Evolutionary conservation across 1,140 invertebrate genomes (phyloP), one percentile per base, ranked within the genome.

Genomic region (Stegodyphus mimosarum): DNA sequence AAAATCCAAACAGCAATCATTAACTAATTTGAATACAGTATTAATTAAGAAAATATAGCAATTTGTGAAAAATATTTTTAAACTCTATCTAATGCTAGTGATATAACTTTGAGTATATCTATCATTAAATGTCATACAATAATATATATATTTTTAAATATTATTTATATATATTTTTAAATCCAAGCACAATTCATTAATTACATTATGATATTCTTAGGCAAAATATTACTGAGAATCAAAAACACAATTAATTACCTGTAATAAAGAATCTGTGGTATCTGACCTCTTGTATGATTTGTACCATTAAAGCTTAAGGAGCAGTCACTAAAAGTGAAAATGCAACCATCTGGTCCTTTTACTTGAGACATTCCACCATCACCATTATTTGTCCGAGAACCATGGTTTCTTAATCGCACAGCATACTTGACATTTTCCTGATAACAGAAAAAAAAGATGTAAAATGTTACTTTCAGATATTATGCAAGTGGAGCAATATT

Each of bases 241-340:
- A 60, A 60, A 60, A 60, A 60, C 13, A 55, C 13, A 66, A 67
- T 67, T 67, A 17, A 15, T 49, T 74, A 86, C 78, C 93, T 94
- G 89, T 96, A 97, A 90, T 99, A 99, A 7, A 99, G 92, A 77
- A 99, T 94, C 88, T 96, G 94, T 0, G 98, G 98, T 88, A 99
- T 94, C 91, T 99, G 98, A 66, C 98, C 98, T 63, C 98, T 92
- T 0, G 95, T 95, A 88, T 98, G 93, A 6, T 97, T 98, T 0
- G 98, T 97, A 80, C 97, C 97, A 91, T 99, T 98, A 88, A 96
- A 96, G 90, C 97, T 98, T 33, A 99, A 92, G 11, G 96, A 95
- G 91, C 97, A 98, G 11, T 96, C 95, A 50, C 94, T 94, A 89
- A 98, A 99, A n/a, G 94, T 94, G 90, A 99, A 98, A 1, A 93